These are phyloP conservation scores for Athene cunicularia DNA, from an alignment of 2,113 vertebrate species.

Conservation along the genomic window DNA sequence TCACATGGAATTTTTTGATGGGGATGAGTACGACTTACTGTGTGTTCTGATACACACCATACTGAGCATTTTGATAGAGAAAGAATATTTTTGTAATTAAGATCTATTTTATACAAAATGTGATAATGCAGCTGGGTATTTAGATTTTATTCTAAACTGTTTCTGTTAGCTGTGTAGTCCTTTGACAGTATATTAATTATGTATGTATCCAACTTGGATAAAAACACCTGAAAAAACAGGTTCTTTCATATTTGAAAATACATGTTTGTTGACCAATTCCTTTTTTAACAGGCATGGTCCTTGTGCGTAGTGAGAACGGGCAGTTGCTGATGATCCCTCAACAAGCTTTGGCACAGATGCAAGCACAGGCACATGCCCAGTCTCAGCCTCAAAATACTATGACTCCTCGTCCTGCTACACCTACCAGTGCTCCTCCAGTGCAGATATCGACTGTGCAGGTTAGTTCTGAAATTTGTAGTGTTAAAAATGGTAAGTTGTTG, in stretches of 20 bases:
- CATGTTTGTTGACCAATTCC: background rate
- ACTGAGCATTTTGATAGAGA: background rate
- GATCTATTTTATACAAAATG: background rate
- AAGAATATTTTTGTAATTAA: background rate
- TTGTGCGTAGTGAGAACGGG: conserved; percentile 92
- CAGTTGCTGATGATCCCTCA: conserved; percentile 94
- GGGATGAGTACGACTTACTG: background rate
- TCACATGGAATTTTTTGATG: background rate
- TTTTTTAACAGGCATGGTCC: conserved; percentile 86
- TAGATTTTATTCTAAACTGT: background rate
- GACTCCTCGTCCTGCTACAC: conserved; percentile 86
- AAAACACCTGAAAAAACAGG: background rate
- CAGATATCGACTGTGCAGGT: conserved; percentile 93
- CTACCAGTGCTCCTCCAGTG: conserved; percentile 89
- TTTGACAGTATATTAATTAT: background rate
- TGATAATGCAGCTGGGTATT: background rate
- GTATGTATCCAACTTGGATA: background rate
- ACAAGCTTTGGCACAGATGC: conserved; percentile 93
- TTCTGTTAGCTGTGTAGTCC: background rate
- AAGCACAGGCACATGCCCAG: conserved; percentile 92
- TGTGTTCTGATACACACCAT: background rate
- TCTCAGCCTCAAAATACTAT: conserved; percentile 90
- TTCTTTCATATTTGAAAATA: background rate
- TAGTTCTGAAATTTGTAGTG: conserved; percentile 1
- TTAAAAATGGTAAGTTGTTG: background rate